Conservation (phyloP, 2,113 vertebrate genomes). For the Corythornis cristatus region DNA sequence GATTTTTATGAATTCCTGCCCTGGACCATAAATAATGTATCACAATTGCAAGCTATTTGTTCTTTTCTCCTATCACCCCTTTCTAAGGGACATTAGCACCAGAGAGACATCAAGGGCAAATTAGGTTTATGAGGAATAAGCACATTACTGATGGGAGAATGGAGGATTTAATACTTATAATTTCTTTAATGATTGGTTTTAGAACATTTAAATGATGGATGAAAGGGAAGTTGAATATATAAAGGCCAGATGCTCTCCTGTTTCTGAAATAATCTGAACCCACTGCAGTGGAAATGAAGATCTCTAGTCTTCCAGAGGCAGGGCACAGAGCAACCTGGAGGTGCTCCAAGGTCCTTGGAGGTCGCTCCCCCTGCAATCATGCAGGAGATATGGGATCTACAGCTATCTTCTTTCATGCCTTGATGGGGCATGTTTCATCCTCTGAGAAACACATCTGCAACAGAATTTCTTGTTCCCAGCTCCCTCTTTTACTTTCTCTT, state of each 20-base stretch:
- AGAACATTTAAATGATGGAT: slow-evolving; percentile 49
- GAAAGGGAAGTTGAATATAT: not conserved
- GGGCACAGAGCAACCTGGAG: not conserved
- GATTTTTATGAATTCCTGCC: not conserved
- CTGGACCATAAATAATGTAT: slow-evolving; percentile 14
- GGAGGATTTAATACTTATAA: slow-evolving; percentile 26
- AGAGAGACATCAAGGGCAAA: slow-evolving; percentile 4
- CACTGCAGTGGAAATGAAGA: not conserved
- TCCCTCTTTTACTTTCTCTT: not conserved
- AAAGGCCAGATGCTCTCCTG: slow-evolving; percentile 18
- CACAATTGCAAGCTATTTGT: not conserved
- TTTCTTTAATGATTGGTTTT: slow-evolving; percentile 34
- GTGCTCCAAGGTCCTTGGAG: not conserved
- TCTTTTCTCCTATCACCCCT: not conserved
- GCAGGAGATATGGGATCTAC: not conserved
- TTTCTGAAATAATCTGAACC: not conserved
- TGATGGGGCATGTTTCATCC: fast-evolving
- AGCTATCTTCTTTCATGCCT: not conserved
- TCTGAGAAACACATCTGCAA: not conserved
- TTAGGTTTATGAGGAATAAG: slow-evolving; percentile 57
- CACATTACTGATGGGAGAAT: not conserved
- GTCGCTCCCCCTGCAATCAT: not conserved
- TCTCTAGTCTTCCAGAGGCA: not conserved
- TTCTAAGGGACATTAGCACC: slow-evolving; percentile 3
- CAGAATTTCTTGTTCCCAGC: not conserved